These are phyloP conservation scores for Drosophila lacicola DNA, from an alignment of 2,888 invertebrate genomes.

Conservation along the genomic window DNA sequence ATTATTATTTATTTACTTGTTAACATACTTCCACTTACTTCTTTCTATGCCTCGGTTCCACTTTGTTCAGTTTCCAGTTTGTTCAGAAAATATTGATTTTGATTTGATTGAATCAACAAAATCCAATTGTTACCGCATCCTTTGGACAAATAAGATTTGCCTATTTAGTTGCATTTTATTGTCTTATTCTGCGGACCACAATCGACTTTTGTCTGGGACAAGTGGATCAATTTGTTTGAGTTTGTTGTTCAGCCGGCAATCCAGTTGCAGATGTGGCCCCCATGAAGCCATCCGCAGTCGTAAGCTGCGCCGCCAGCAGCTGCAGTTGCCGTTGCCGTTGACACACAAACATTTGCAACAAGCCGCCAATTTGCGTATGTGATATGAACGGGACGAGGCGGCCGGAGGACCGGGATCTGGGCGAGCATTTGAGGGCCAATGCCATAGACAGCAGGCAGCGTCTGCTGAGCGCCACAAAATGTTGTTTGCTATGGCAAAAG, in stretches of 20 bases:
- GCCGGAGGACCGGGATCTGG: neutral
- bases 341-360: slow-evolving; percentile 32
- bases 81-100: too few relatives aligned
- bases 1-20: too few relatives aligned
- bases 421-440: slow-evolving; percentile 25
- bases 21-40: too few relatives aligned
- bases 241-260: slow-evolving; percentile 36
- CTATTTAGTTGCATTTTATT: slow-evolving; percentile 34
- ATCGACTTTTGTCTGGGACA: slow-evolving; percentile 44
- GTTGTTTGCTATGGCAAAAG: slow-evolving; percentile 42
- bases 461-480: slow-evolving; percentile 29
- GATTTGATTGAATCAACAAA: slow-evolving; percentile 5
- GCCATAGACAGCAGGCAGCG: slow-evolving; percentile 37
- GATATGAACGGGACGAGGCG: slow-evolving; percentile 18
- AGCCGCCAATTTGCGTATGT: slow-evolving; percentile 63
- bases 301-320: slow-evolving; percentile 6
- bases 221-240: slow-evolving; percentile 71
- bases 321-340: slow-evolving; percentile 17
- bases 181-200: slow-evolving; percentile 12
- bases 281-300: slow-evolving; percentile 20
- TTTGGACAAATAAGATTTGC: slow-evolving; percentile 19
- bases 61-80: too few relatives aligned
- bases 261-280: slow-evolving; percentile 24
- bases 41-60: too few relatives aligned
- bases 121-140: slow-evolving; percentile 7